phyloP scores from a whole-genome alignment of 2,113 vertebrate genomes.

The Sialia sialis region DNA sequence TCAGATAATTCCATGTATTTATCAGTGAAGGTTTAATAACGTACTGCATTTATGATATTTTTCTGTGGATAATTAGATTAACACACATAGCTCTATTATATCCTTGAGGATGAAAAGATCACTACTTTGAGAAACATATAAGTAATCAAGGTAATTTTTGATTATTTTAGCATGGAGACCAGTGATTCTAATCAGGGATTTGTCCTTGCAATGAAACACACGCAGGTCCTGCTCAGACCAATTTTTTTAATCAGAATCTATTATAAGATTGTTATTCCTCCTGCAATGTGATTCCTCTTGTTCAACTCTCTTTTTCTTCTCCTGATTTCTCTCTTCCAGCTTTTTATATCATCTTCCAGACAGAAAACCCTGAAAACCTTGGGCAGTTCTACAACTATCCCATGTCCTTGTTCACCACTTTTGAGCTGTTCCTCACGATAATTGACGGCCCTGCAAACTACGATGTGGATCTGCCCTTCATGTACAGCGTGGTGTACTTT shows the following conservation, averaged over 20 bases:
- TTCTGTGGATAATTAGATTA: background rate
- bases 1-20: background rate
- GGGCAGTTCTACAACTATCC: slow-evolving; percentile 84
- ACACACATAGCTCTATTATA: background rate
- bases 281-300: background rate
- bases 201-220: background rate
- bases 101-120: background rate
- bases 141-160: background rate
- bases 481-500: slow-evolving; percentile 81
- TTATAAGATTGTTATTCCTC: background rate
- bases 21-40: background rate
- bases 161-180: background rate
- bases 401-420: slow-evolving; percentile 86
- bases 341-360: slow-evolving; percentile 90
- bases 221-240: background rate
- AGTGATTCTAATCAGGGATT: background rate
- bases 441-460: slow-evolving; percentile 92
- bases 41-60: background rate
- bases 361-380: slow-evolving; percentile 76
- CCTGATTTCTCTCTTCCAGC: slow-evolving; percentile 63
- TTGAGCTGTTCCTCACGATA: slow-evolving; percentile 89
- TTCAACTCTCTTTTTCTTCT: background rate
- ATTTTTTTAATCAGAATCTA: background rate
- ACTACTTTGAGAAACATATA: background rate
- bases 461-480: slow-evolving; percentile 77